phyloP scores from a whole-genome alignment of 1,140 invertebrate species.

The Oedothorax gibbosus region DNA sequence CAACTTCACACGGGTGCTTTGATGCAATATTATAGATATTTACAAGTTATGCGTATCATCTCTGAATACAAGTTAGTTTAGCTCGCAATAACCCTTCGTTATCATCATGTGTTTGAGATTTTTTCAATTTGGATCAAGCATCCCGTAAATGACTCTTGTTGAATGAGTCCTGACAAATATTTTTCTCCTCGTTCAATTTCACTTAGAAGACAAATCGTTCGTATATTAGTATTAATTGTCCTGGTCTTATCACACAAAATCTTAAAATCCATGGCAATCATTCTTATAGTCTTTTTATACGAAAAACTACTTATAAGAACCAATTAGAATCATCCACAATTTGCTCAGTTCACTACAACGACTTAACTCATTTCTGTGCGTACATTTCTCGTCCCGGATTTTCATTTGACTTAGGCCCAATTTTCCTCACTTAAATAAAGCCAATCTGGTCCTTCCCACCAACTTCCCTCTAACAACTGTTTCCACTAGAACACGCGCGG shows the following conservation, averaged over 20 bases:
- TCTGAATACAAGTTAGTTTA: neutral
- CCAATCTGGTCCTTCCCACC: slow-evolving; percentile 49
- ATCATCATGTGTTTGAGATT: neutral
- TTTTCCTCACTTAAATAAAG: neutral
- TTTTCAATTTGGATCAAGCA: neutral
- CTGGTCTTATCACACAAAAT: slow-evolving; percentile 16
- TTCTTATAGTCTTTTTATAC: slow-evolving; percentile 21
- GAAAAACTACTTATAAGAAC: slow-evolving; percentile 36
- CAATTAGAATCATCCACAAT: slow-evolving; percentile 15
- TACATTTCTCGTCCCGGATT: slow-evolving; percentile 27
- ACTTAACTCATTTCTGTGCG: slow-evolving; percentile 31
- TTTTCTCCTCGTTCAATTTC: neutral
- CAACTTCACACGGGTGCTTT: neutral
- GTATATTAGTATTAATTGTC: neutral
- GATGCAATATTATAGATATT: neutral
- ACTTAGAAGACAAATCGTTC: neutral
- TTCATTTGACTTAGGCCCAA: slow-evolving; percentile 46
- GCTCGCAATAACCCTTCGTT: neutral
- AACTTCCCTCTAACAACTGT: slow-evolving; percentile 8
- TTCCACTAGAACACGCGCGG: neutral
- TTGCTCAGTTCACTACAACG: neutral
- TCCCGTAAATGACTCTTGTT: neutral
- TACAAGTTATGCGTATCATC: neutral
- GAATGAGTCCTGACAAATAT: neutral
- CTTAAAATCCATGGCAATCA: slow-evolving; percentile 27